Conservation (phyloP, 2,888 invertebrate genomes). For the Seira sanloemensis region DNA sequence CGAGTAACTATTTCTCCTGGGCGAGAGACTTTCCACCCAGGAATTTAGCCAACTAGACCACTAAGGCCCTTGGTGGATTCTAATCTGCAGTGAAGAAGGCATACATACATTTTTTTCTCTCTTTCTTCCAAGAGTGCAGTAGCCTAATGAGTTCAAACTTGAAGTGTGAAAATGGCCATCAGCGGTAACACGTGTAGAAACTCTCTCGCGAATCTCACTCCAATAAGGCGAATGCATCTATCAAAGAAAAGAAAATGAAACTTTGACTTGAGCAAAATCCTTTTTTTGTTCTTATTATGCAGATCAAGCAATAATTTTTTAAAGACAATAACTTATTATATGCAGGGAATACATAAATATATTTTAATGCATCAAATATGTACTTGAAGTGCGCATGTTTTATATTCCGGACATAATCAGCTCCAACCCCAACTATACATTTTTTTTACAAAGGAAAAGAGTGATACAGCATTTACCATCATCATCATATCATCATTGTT, state of each 20-base stretch:
- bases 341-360: background rate
- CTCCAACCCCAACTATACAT: too few relatives aligned
- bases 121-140: background rate
- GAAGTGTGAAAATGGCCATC: background rate
- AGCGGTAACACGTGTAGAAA: background rate
- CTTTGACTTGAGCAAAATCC: too few relatives aligned
- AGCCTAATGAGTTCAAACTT: too few relatives aligned
- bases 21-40: background rate
- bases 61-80: constrained; percentile 70
- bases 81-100: too few relatives aligned
- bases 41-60: constrained; percentile 69
- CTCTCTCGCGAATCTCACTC: background rate
- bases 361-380: background rate
- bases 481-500: too few relatives aligned
- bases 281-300: background rate
- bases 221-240: background rate
- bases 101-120: background rate
- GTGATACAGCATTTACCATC: background rate
- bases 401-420: too few relatives aligned
- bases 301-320: background rate
- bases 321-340: background rate
- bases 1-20: constrained; percentile 42
- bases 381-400: too few relatives aligned
- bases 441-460: background rate
- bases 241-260: background rate